Conservation (phyloP, 2,888 invertebrate species). For the Chydorus sphaericus region DNA sequence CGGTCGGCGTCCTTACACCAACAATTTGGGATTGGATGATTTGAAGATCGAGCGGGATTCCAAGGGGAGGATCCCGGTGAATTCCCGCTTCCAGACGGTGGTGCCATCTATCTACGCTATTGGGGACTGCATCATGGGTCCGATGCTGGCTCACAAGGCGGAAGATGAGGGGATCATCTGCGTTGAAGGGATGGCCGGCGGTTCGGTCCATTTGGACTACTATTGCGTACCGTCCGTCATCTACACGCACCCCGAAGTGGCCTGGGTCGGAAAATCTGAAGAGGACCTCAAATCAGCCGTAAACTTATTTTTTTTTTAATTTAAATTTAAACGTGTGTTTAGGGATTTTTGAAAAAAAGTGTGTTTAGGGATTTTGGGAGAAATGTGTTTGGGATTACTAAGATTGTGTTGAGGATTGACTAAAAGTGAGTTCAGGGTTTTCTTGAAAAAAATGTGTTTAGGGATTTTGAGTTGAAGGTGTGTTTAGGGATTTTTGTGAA, state of each 20-base stretch:
- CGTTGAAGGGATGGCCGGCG: conserved; percentile 83
- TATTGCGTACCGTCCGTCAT: conserved; percentile 99
- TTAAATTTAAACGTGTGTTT: too few relatives aligned
- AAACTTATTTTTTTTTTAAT: too few relatives aligned
- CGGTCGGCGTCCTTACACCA: conserved; percentile 87
- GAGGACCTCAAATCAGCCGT: conserved; percentile 87
- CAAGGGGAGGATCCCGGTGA: conserved; percentile 87
- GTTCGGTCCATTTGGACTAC: conserved; percentile 95
- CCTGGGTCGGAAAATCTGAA: conserved; percentile 92
- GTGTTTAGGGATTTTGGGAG: too few relatives aligned
- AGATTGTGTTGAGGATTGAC: too few relatives aligned
- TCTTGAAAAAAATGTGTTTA: too few relatives aligned
- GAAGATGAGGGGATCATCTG: conserved; percentile 96
- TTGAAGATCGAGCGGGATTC: conserved; percentile 87
- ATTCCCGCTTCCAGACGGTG: conserved; percentile 83
- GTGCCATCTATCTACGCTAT: conserved; percentile 94
- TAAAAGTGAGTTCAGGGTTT: too few relatives aligned
- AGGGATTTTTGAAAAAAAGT: too few relatives aligned
- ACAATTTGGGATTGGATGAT: conserved; percentile 76
- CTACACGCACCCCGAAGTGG: conserved; percentile 98
- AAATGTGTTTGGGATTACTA: too few relatives aligned
- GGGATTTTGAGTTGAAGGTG: too few relatives aligned
- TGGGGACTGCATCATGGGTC: conserved; percentile 95
- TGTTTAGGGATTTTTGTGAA: too few relatives aligned
- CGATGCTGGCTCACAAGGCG: conserved; percentile 99